phyloP scores from a whole-genome alignment of 2,888 invertebrate genomes.

The Altica lythri region DNA sequence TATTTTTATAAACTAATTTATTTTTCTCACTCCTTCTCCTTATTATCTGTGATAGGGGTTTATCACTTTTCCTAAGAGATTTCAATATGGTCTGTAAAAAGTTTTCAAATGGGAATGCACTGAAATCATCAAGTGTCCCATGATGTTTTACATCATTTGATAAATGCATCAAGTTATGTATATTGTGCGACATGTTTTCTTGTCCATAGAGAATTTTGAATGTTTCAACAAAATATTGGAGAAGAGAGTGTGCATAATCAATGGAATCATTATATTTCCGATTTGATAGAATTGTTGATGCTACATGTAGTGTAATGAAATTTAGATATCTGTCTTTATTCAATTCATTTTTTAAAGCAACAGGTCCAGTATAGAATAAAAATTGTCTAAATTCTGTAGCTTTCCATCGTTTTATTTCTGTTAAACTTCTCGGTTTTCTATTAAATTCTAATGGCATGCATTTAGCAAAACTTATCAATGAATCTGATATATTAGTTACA shows the following conservation, averaged over 20 bases:
- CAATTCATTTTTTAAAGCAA: constrained; percentile 24
- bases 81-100: constrained; percentile 7
- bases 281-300: constrained; percentile 19
- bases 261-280: background rate
- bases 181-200: constrained; percentile 37
- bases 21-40: background rate
- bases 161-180: constrained; percentile 38
- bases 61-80: background rate
- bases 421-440: constrained; percentile 27
- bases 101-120: no score
- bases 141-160: constrained; percentile 23
- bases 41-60: background rate
- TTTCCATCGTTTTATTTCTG: constrained; percentile 29
- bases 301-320: constrained; percentile 28
- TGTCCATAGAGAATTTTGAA: constrained; percentile 32
- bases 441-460: constrained; percentile 14
- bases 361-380: constrained; percentile 33
- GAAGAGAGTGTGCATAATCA: constrained; percentile 27
- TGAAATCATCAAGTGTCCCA: constrained; percentile 29
- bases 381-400: constrained; percentile 35
- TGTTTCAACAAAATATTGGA: constrained; percentile 31
- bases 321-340: constrained; percentile 23
- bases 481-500: constrained; percentile 5
- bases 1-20: background rate
- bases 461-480: background rate